Conservation (phyloP, 2,113 vertebrate genomes). For the Ciconia boyciana region DNA sequence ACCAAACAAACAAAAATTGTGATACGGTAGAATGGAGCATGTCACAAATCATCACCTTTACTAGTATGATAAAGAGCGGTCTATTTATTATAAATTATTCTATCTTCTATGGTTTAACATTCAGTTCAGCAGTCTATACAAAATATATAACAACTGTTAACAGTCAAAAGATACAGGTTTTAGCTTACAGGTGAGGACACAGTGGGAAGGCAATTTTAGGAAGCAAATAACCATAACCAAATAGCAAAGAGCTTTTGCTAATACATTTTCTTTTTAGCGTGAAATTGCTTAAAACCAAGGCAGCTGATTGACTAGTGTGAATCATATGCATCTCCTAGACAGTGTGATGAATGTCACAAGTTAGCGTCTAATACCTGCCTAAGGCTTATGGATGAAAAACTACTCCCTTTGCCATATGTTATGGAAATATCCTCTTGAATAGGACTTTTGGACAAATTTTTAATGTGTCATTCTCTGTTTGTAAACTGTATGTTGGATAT, state of each 20-base stretch:
- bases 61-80: background rate
- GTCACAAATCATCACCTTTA: background rate
- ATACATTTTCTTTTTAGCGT: background rate
- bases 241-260: background rate
- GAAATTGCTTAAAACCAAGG: constrained; percentile 54
- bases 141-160: background rate
- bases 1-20: background rate
- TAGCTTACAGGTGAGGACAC: constrained; percentile 14
- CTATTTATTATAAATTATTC: background rate
- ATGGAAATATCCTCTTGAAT: background rate
- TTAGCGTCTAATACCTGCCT: constrained; percentile 26
- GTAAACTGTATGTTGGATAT: background rate
- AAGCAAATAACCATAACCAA: background rate
- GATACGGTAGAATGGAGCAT: background rate
- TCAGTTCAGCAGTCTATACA: background rate
- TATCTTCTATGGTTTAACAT: background rate
- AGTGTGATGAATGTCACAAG: background rate
- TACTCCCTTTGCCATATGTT: background rate
- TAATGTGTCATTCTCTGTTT: background rate
- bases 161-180: background rate
- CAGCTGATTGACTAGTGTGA: constrained; percentile 29
- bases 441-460: background rate
- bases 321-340: background rate
- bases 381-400: background rate
- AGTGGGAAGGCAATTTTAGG: constrained; percentile 14